These are phyloP conservation scores for Grammomys dolichurus DNA, from an alignment of 2,113 vertebrate species.

Conservation along the genomic window DNA sequence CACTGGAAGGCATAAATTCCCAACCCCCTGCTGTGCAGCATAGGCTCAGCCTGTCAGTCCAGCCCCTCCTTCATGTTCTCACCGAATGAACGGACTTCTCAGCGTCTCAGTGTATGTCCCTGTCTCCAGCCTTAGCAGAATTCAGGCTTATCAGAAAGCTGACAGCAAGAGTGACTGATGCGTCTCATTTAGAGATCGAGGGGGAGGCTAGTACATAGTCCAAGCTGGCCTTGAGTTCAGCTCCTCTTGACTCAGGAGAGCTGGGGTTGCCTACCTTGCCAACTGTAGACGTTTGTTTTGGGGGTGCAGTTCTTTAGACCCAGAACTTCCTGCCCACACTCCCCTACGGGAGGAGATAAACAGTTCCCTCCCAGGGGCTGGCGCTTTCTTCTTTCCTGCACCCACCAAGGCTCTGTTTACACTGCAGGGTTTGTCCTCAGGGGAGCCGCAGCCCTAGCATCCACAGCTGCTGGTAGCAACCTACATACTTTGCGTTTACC, in stretches of 20 bases:
- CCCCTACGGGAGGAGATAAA: neutral
- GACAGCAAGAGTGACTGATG: neutral
- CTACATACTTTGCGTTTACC: neutral
- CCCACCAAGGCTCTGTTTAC: constrained; percentile 54
- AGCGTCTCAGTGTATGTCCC: neutral
- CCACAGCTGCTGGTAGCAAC: neutral
- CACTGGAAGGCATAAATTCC: neutral
- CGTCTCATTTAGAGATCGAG: neutral
- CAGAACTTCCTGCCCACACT: neutral
- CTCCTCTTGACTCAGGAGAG: neutral
- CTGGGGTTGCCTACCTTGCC: neutral
- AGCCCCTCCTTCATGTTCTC: neutral
- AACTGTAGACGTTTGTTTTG: neutral
- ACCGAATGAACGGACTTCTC: neutral
- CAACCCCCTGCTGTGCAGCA: neutral
- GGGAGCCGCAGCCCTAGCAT: neutral
- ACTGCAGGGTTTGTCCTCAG: neutral
- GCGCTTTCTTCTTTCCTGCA: neutral
- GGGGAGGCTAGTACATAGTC: neutral
- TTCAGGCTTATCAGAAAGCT: neutral
- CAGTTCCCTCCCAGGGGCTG: neutral
- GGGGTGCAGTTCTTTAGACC: neutral
- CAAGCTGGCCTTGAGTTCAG: neutral
- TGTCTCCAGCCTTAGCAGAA: neutral
- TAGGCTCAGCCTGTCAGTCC: neutral